Percentiles rank a stretch among this genome's conserved stretches.
phyloP scores from a whole-genome alignment of 1,140 invertebrate genomes.

The Brachionus asplanchnoidis region DNA sequence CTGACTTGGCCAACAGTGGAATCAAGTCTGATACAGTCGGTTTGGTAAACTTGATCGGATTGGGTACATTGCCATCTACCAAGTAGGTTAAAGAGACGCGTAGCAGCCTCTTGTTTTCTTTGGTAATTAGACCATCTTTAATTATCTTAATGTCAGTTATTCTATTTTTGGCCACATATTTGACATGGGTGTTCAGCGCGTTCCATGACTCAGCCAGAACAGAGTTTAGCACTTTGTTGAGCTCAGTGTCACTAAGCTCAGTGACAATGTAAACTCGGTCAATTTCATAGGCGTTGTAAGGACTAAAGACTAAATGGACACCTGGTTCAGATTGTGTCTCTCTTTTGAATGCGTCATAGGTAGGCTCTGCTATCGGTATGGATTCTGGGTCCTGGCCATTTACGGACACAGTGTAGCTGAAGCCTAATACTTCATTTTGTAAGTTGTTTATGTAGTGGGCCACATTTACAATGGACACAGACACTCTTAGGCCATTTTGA shows the following conservation, averaged over 20 bases:
- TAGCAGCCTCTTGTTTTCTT: neutral
- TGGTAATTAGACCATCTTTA: neutral
- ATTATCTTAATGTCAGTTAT: neutral
- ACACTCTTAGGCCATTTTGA: slow-evolving; percentile 26
- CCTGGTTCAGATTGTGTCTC: neutral
- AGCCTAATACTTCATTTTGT: neutral
- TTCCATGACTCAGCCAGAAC: neutral
- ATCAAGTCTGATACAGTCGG: neutral
- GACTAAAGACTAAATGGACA: neutral
- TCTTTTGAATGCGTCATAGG: neutral
- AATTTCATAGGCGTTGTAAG: slow-evolving; percentile 25
- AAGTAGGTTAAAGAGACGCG: slow-evolving; percentile 21
- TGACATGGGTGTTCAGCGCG: neutral
- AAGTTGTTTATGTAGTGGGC: neutral
- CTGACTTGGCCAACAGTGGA: neutral
- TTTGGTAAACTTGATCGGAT: slow-evolving; percentile 15
- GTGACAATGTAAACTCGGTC: slow-evolving; percentile 4
- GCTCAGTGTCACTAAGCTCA: neutral
- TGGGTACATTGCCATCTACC: slow-evolving; percentile 18
- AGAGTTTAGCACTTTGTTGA: neutral
- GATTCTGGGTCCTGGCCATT: slow-evolving; percentile 38
- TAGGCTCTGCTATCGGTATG: neutral
- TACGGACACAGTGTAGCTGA: slow-evolving; percentile 33
- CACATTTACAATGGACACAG: neutral
- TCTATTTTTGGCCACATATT: neutral